phyloP scores from a whole-genome alignment of 2,888 invertebrate genomes.

The Diadegma fenestrale region DNA sequence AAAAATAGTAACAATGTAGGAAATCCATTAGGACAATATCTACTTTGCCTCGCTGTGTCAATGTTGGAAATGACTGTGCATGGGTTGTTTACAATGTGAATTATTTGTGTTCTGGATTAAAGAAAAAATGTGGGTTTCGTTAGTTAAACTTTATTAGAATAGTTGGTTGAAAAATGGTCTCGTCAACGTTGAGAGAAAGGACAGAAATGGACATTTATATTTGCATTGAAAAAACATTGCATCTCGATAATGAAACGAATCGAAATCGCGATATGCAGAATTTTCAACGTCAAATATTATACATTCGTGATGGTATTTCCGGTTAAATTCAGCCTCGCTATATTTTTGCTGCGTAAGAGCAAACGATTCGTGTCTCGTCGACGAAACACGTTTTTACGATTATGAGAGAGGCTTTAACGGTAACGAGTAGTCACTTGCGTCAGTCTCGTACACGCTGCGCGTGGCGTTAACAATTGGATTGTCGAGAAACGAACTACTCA shows the following conservation, averaged over 20 bases:
- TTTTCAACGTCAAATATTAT: conserved; percentile 1
- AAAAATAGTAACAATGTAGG: background rate
- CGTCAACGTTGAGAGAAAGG: background rate
- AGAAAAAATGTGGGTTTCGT: background rate
- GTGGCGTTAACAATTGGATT: conserved; percentile 17
- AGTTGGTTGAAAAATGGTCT: background rate
- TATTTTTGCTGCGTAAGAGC: conserved; percentile 59
- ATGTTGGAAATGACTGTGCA: background rate
- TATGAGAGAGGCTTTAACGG: conserved; percentile 27
- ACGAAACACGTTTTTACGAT: conserved; percentile 56
- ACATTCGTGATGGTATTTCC: background rate
- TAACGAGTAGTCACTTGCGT: conserved; percentile 47
- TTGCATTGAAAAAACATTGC: background rate
- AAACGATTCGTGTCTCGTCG: conserved; percentile 52
- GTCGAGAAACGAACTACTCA: background rate
- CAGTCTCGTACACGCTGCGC: conserved; percentile 30
- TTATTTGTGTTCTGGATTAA: background rate
- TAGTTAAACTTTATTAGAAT: too few relatives aligned
- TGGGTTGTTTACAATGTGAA: background rate
- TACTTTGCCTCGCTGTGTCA: background rate
- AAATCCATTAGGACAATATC: background rate
- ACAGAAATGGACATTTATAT: background rate
- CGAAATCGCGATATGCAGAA: background rate
- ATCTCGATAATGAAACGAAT: background rate
- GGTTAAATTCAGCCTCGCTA: conserved; percentile 26